These are phyloP conservation scores for Chesias legatella DNA, from an alignment of 2,888 invertebrate genomes.

Conservation along the genomic window DNA sequence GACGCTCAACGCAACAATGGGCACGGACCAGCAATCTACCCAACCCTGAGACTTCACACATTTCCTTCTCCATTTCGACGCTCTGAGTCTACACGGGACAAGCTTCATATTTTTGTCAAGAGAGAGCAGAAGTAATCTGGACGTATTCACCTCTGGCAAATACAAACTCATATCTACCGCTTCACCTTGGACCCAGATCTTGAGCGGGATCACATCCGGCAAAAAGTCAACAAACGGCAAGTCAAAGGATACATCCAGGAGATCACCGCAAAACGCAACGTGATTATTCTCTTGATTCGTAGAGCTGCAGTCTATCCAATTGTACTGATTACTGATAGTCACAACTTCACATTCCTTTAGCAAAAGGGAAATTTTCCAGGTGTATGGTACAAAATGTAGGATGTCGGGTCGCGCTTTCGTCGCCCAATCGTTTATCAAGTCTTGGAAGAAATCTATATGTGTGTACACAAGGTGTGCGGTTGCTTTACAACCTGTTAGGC, in stretches of 20 bases:
- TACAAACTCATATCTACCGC: slow-evolving; percentile 94
- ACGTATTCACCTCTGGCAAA: slow-evolving; percentile 95
- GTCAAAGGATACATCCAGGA: slow-evolving; percentile 95
- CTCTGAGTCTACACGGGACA: slow-evolving; percentile 81
- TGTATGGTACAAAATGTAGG: slow-evolving; percentile 96
- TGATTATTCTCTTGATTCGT: slow-evolving; percentile 97
- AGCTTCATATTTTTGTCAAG: slow-evolving; percentile 94
- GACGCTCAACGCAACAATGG: slow-evolving; percentile 95
- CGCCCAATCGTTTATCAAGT: slow-evolving; percentile 98
- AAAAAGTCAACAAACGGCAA: slow-evolving; percentile 97
- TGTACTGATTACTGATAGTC: slow-evolving; percentile 96
- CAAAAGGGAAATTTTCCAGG: slow-evolving; percentile 94
- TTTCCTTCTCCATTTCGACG: slow-evolving; percentile 89
- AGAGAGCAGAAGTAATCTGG: slow-evolving; percentile 89
- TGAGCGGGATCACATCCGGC: slow-evolving; percentile 92
- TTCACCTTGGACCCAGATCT: slow-evolving; percentile 97
- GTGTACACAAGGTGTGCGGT: slow-evolving; percentile 95
- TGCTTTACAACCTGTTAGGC: slow-evolving; percentile 96
- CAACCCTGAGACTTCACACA: slow-evolving; percentile 88
- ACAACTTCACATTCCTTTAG: slow-evolving; percentile 97
- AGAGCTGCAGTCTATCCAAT: slow-evolving; percentile 99
- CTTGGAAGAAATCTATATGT: slow-evolving; percentile 98
- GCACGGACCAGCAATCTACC: slow-evolving; percentile 98
- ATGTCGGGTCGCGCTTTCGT: slow-evolving; percentile 96
- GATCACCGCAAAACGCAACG: slow-evolving; percentile 95